Evolutionary conservation across 2,888 invertebrate genomes (phyloP).

Genomic region (Merodon equestris): DNA sequence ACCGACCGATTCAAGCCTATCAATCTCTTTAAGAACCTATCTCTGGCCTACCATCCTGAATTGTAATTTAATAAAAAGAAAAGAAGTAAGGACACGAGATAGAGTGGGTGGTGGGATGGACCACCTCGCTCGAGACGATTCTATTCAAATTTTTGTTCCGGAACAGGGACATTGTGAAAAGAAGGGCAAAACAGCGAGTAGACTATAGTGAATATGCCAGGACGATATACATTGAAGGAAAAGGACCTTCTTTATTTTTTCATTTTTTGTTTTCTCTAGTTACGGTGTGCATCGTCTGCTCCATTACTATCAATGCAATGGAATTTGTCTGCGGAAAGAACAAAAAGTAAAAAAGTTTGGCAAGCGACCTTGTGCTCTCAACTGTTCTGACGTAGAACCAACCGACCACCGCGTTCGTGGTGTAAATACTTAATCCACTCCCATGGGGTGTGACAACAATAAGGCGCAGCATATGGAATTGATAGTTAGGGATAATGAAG

Average conservation of each 20-base stretch:
- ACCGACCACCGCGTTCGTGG: not conserved
- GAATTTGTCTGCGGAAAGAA: conserved; percentile 64
- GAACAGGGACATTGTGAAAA: conserved; percentile 40
- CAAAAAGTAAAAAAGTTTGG: conserved; percentile 57
- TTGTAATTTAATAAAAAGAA: conserved; percentile 52
- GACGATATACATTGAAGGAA: conserved; percentile 34
- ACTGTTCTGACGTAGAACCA: conserved; percentile 4
- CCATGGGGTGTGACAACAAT: conserved; percentile 26
- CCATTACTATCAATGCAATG: conserved; percentile 47
- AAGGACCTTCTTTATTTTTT: conserved; percentile 38
- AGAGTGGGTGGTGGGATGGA: not conserved
- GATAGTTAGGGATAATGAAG: conserved; percentile 38
- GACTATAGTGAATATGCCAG: not conserved
- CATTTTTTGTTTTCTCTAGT: conserved; percentile 12
- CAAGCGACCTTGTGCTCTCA: conserved; percentile 44
- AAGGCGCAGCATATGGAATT: conserved; percentile 49
- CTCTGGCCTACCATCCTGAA: conserved; percentile 17
- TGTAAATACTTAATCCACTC: conserved; percentile 4
- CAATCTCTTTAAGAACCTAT: conserved; percentile 50
- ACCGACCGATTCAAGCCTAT: conserved; percentile 27
- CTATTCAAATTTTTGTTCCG: conserved; percentile 50
- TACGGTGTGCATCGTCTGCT: not conserved
- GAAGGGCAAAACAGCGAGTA: conserved; percentile 1
- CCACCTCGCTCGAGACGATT: not conserved
- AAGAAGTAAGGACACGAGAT: not conserved